These are phyloP conservation scores for Cheiracanthium punctorium DNA, from an alignment of 2,888 invertebrate genomes.

Conservation along the genomic window DNA sequence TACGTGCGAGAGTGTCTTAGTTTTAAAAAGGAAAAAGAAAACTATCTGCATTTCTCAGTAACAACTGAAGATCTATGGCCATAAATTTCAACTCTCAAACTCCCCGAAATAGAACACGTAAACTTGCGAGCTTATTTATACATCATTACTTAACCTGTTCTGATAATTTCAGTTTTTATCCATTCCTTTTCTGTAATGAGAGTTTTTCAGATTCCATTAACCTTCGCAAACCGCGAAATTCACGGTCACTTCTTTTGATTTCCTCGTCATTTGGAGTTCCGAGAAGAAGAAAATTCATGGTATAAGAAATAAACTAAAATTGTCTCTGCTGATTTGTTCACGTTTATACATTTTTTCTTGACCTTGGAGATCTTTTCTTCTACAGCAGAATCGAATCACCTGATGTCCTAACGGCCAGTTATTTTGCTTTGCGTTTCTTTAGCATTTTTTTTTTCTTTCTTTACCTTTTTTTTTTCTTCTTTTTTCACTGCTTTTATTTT, in stretches of 20 bases:
- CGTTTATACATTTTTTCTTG: background rate
- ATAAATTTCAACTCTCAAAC: too few relatives aligned
- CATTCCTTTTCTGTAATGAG: background rate
- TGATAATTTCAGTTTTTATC: too few relatives aligned
- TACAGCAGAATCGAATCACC: background rate
- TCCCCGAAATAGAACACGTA: too few relatives aligned
- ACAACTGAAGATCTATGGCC: too few relatives aligned
- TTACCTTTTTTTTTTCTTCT: background rate
- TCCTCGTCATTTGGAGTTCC: background rate
- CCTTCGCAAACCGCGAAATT: slow-evolving; percentile 3
- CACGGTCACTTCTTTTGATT: slow-evolving; percentile 9
- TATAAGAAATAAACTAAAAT: background rate
- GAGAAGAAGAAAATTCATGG: background rate
- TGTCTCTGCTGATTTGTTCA: background rate
- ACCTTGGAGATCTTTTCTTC: background rate
- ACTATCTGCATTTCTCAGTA: too few relatives aligned
- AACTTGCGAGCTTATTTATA: too few relatives aligned
- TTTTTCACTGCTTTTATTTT: background rate
- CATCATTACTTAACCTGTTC: too few relatives aligned
- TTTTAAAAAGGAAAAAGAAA: too few relatives aligned
- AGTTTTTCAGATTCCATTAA: background rate
- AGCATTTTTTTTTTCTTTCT: too few relatives aligned
- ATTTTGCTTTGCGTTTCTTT: background rate
- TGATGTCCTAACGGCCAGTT: background rate
- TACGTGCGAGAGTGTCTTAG: too few relatives aligned